Base-by-base conservation (phyloP, 2,888 invertebrate species). In the Lochmaea crataegi region DNA sequence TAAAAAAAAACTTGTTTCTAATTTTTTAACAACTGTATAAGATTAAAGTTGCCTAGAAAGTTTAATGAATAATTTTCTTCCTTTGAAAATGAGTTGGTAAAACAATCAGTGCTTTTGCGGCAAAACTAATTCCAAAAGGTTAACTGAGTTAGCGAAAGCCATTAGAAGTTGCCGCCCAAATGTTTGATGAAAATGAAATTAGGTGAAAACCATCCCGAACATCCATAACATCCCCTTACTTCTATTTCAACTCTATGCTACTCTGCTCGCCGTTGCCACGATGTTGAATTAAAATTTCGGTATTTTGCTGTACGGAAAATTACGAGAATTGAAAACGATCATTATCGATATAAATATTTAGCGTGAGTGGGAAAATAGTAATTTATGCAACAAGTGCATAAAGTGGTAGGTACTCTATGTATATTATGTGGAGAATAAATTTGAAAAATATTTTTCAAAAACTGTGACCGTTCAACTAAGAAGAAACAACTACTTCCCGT, bases 161-260 rank as follows among this genome's bases (percentile, higher is more conserved):
- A 70, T 70, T 70, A 70, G 70, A 70, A 70, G 64, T 70, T 70
- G 48, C 70, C 56, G 45, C 70, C 64, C 70, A 70, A 70, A 70
- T 70, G 70, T 70, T 70, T 70, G 70, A 70, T 70, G 70, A 64
- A 70, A 70, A 70, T 65, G 70, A 64, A 70, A 70, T 70, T 70
- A 70, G 56, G 64, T 70, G 70, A 70, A 70, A 64, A 64, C 56
- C 64, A 65, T 26, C 32, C 64, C 53, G 41, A 18, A 45, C 64
- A 70, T 70, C 57, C 14, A 65, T 57, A 45, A 64, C 61, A 41
- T 16, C 10, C 42, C 42, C 16, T 41, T 42, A 42, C 42, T 61
- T 42, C 42, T 63, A 63, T 63, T 63, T 42, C 11, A 42, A 42
- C 61, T 42, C 42, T 18, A 63, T 42, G 16, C 42, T 41, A 14